Percentiles rank a stretch among this genome's conserved stretches.
Conservation (phyloP, 2,113 vertebrate genomes). For the Phyllostomus hastatus region DNA sequence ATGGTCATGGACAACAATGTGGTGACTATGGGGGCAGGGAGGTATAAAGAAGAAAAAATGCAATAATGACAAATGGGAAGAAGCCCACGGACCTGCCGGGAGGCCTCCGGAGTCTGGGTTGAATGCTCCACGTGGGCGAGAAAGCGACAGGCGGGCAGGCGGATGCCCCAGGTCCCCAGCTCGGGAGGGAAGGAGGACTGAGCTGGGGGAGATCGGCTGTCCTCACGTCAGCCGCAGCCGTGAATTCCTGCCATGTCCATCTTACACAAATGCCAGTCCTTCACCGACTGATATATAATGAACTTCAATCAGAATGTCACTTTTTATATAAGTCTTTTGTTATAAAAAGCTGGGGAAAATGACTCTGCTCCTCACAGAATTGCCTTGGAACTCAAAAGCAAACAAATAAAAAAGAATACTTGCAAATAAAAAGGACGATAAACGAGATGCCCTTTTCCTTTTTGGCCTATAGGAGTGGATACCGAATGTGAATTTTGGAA, state of each 20-base stretch:
- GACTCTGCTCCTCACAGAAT: neutral
- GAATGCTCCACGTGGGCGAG: neutral
- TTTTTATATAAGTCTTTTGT: neutral
- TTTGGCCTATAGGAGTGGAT: neutral
- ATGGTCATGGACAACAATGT: no score
- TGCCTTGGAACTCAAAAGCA: neutral
- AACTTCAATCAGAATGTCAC: neutral
- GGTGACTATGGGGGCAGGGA: no score
- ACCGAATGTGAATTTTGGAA: neutral
- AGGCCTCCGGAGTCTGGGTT: neutral
- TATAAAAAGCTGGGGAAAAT: neutral
- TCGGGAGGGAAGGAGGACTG: neutral
- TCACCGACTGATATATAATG: neutral
- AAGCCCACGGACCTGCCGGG: neutral
- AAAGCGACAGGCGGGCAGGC: accelerated
- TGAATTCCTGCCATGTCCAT: neutral
- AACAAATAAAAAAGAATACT: neutral
- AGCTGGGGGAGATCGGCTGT: neutral
- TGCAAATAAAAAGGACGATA: neutral
- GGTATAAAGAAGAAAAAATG: no score
- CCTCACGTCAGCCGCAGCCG: neutral
- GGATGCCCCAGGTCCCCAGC: no score
- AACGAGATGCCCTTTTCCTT: neutral
- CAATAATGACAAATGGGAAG: neutral
- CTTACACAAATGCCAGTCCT: neutral